A percentile compares a stretch with the other conserved stretches of the same genome.
Evolutionary conservation across 2,113 vertebrate species (phyloP).

Genomic region (Candoia aspera): DNA sequence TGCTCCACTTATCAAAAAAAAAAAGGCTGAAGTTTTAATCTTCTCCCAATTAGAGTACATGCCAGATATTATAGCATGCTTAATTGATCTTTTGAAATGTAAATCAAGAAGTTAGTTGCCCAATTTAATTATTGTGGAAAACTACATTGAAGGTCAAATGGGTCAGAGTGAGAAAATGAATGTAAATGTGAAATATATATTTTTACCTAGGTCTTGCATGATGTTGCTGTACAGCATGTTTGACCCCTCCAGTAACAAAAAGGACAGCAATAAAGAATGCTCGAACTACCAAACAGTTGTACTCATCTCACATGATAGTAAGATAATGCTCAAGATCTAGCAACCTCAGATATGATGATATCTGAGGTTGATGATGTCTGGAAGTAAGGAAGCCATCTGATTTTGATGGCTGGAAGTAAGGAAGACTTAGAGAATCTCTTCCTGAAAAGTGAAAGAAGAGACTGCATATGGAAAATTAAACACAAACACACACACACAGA

Average conservation of each 20-base stretch:
- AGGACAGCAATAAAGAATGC: not conserved
- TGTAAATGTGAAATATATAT: conserved; percentile 10
- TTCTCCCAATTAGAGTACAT: conserved; percentile 63
- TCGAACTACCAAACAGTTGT: not conserved
- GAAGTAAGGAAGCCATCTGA: not conserved
- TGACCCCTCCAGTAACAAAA: not conserved
- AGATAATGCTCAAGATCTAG: not conserved
- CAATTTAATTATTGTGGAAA: conserved; percentile 49
- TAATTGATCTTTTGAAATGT: conserved; percentile 66
- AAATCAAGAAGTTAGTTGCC: conserved; percentile 46
- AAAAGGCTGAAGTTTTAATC: conserved; percentile 60
- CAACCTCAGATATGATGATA: not conserved
- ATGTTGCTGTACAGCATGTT: not conserved
- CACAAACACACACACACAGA: not conserved
- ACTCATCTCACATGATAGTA: not conserved
- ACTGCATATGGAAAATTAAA: not conserved
- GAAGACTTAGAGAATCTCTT: not conserved
- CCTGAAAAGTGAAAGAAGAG: not conserved
- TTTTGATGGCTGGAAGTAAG: not conserved
- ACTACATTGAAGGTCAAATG: conserved; percentile 28
- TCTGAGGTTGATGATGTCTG: not conserved
- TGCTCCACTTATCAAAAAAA: conserved; percentile 48
- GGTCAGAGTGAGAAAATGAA: not conserved
- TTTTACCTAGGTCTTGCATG: conserved; percentile 5
- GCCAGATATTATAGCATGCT: conserved; percentile 43